A percentile compares a stretch with the other conserved stretches of the same genome.
phyloP scores from a whole-genome alignment of 2,797 vertebrate genomes.

The Syngnathus acus region DNA sequence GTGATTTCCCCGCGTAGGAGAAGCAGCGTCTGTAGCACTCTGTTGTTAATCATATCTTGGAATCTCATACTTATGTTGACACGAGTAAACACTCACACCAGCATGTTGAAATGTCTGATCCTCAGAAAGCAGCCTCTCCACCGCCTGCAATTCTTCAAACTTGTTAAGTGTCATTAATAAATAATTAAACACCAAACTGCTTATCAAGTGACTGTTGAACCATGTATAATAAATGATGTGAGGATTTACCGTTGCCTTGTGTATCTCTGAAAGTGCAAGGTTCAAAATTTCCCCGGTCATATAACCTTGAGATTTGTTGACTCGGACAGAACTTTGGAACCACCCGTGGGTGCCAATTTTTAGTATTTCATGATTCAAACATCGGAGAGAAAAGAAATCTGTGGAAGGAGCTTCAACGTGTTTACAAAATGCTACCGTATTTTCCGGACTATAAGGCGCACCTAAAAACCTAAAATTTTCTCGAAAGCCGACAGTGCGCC shows the following conservation, averaged over 20 bases:
- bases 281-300: slow-evolving; percentile 9
- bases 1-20: slow-evolving; percentile 6
- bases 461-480: too few species aligned
- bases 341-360: background rate
- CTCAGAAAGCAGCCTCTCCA: background rate
- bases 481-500: too few species aligned
- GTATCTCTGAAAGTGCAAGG: background rate
- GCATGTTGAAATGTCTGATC: slow-evolving; percentile 12
- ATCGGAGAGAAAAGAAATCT: too few species aligned
- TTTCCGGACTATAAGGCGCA: too few species aligned
- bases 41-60: slow-evolving; percentile 27
- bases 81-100: slow-evolving; percentile 7
- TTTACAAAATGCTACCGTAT: too few species aligned
- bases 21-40: slow-evolving; percentile 10
- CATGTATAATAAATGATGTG: background rate
- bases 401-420: too few species aligned
- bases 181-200: slow-evolving; percentile 5
- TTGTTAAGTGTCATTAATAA: slow-evolving; percentile 6
- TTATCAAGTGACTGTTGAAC: slow-evolving; percentile 14
- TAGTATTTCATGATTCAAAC: too few species aligned
- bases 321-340: slow-evolving; percentile 17
- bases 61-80: slow-evolving; percentile 12
- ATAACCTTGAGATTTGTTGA: slow-evolving; percentile 8
- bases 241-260: background rate
- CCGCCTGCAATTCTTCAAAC: background rate